Evolutionary conservation across 23 tunicate species (phyloP).

Genomic region (Botrylloides violaceus): DNA sequence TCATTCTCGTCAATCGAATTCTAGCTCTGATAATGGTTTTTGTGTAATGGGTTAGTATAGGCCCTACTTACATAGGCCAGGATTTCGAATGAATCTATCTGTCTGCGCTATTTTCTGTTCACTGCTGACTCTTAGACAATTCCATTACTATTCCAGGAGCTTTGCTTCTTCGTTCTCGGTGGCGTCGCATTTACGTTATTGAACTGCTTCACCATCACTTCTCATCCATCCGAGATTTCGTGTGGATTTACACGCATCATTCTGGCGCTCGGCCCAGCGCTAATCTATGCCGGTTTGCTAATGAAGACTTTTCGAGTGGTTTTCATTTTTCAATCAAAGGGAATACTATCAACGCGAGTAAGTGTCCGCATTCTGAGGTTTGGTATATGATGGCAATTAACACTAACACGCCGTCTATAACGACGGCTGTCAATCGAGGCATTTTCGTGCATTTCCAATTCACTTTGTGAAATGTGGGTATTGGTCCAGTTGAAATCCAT

Average conservation of each 20-base stretch:
- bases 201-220: constrained; percentile 28
- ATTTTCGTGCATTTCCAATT: neutral
- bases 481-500: neutral
- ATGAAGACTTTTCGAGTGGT: constrained; percentile 62
- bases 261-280: constrained; percentile 39
- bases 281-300: constrained; percentile 45
- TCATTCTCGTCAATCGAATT: too few species aligned
- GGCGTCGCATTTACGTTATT: constrained; percentile 31
- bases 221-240: constrained; percentile 17
- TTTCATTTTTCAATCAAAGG: constrained; percentile 41
- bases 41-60: too few species aligned
- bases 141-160: constrained; percentile 32
- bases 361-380: too few species aligned
- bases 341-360: constrained; percentile 15
- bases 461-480: neutral
- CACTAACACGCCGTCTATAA: too few species aligned
- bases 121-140: neutral
- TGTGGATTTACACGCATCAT: constrained; percentile 33
- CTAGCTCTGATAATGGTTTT: too few species aligned
- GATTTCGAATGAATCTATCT: neutral
- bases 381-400: too few species aligned
- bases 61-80: too few species aligned
- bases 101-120: neutral
- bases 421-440: neutral
- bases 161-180: constrained; percentile 37